Base-by-base conservation (phyloP, 2,888 invertebrate species). In the Acheta domesticus region DNA sequence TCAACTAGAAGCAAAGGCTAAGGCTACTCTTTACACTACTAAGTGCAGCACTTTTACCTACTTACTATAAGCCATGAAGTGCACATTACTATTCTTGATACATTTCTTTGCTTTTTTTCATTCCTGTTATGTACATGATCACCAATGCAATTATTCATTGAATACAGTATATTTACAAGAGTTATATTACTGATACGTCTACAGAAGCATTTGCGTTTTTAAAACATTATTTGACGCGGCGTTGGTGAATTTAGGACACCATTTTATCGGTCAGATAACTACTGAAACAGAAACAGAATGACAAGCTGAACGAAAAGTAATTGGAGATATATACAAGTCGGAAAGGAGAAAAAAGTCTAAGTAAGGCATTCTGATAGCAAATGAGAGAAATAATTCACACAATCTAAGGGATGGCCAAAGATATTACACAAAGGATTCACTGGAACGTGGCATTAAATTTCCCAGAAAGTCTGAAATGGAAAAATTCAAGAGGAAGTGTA, bases 61-160 rank as follows among this genome's bases (percentile, higher is more conserved):
- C 48, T 36, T n/a, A 14, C 75, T 75, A 75, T 75, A 75, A 36
- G 75, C 48, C 75, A 75, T 75, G 20, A 21, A 23, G 75, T 75
- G 21, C 21, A 75, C 75, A 23, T 20, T 19, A 75, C 21, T 19
- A 19, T 19, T 20, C 23, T 20, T 8, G 20, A 75, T n/a, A 16
- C 14, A 36, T 23, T n/a, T 19, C 62, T 75, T n/a, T 19, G 16
- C 75, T 21, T 75, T 75, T 75, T 75, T 75, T 75, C 20, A 21
- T 75, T 75, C 36, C 36, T 36, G 5, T 12, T 62, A 62, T 62
- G n/a, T 62, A 62, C 62, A 62, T 62, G 5, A 62, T 75, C 21
- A 36, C 16, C 75, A 75, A 23, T 75, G n/a, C n/a, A 76, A n/a
- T 20, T 76, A 76, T n/a, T 48, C n/a, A 23, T 48, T 49, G 36